Evolutionary conservation across 2,888 invertebrate genomes (phyloP).

Genomic region (Scaptomyza flava): DNA sequence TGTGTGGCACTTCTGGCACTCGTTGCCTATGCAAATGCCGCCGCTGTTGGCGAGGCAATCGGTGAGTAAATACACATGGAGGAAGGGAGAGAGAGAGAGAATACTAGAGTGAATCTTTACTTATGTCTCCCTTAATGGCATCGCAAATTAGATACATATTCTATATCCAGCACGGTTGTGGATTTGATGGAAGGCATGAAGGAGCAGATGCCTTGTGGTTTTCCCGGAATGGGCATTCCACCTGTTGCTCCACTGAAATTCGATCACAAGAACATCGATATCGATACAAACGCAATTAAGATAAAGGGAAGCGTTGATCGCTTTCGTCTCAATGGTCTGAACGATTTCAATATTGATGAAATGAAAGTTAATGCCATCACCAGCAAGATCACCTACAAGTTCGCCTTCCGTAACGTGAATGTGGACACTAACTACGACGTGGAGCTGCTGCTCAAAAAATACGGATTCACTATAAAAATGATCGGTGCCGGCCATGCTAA

Average conservation of each 20-base stretch:
- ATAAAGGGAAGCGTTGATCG: conserved; percentile 69
- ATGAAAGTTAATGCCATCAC: conserved; percentile 76
- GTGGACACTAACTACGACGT: conserved; percentile 76
- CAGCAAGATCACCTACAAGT: conserved; percentile 73
- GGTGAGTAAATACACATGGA: conserved; percentile 60
- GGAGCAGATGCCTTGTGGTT: conserved; percentile 82
- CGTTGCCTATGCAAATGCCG: conserved; percentile 71
- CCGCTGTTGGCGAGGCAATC: conserved; percentile 51
- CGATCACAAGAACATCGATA: conserved; percentile 63
- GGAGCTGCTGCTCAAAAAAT: conserved; percentile 68
- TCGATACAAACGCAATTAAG: conserved; percentile 55
- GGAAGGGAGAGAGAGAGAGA: neutral
- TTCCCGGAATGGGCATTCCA: conserved; percentile 72
- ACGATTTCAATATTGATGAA: conserved; percentile 74
- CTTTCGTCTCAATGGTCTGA: conserved; percentile 72
- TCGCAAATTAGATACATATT: conserved; percentile 55
- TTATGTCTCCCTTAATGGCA: neutral
- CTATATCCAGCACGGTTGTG: conserved; percentile 68
- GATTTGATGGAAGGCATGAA: conserved; percentile 58
- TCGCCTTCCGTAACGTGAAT: conserved; percentile 72
- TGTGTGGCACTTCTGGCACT: conserved; percentile 74
- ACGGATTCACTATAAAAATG: conserved; percentile 79
- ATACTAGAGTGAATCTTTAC: neutral
- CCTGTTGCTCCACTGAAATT: conserved; percentile 79
- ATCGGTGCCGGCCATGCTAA: conserved; percentile 77